A percentile compares a stretch with the other conserved stretches of the same genome.
These are phyloP conservation scores for Pterocles orientalis DNA, from an alignment of 2,113 vertebrate genomes.

Conservation along the genomic window DNA sequence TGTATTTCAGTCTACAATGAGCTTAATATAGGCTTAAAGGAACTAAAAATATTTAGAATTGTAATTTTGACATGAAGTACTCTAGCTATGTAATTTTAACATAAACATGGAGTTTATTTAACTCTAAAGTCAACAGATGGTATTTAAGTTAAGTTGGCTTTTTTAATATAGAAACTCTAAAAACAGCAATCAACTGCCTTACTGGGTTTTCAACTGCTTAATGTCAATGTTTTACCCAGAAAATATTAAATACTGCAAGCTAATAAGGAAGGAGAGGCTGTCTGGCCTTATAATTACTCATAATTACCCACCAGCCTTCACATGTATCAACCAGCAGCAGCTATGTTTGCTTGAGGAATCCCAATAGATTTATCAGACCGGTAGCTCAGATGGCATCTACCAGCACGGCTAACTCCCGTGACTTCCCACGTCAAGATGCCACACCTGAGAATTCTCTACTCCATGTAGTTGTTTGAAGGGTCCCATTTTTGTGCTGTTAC, in stretches of 20 bases:
- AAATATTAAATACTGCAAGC: constrained; percentile 47
- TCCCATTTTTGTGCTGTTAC: background rate
- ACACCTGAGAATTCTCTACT: fast-evolving
- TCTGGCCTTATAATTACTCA: constrained; percentile 32
- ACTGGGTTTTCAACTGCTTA: constrained; percentile 27
- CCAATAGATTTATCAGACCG: background rate
- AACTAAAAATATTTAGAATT: constrained; percentile 63
- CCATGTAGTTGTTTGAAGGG: fast-evolving
- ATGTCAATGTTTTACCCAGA: constrained; percentile 40
- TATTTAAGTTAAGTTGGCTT: constrained; percentile 63
- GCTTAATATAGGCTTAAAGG: constrained; percentile 54
- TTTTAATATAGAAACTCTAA: constrained; percentile 25
- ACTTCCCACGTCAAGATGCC: fast-evolving
- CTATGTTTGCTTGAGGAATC: background rate
- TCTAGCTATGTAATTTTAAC: constrained; percentile 64
- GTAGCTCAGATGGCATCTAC: background rate
- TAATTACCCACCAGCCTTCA: constrained; percentile 24
- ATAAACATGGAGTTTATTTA: constrained; percentile 64
- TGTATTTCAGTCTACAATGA: constrained; percentile 38
- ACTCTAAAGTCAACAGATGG: constrained; percentile 67
- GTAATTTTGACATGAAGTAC: constrained; percentile 66
- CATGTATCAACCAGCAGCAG: background rate
- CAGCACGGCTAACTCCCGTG: background rate
- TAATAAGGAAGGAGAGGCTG: constrained; percentile 37
- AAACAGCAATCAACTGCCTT: constrained; percentile 61